Base-by-base conservation (phyloP, 2,797 vertebrate species). In the Paramormyrops hopkinsi region DNA sequence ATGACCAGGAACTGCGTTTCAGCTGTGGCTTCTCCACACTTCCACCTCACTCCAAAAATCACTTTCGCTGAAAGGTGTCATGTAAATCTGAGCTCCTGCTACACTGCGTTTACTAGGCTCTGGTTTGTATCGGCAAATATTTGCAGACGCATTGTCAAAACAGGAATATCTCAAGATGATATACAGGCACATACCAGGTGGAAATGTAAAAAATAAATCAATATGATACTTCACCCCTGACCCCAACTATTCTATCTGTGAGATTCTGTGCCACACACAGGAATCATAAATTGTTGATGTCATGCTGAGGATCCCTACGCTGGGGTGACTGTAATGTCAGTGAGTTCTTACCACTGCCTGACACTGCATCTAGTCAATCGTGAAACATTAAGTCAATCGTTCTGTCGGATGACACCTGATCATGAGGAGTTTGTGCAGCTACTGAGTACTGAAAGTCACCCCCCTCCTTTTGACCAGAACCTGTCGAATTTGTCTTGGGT, bases 71-170 rank as follows among this genome's bases (percentile, higher is more conserved):
- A 83, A 69, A 73, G 62, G 29, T 62, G 62, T 69, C 48, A 59
- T 46, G 89, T 87, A 89, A 89, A 89, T 89, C 62, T 29, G 22
- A 54, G 51, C 46, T 56, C 41, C 48, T 2, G 25, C 46, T n/a
- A 17, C 59, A 19, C 62, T 8, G 17, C 46, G 94, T 96, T 96
- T 96, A 90, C 91, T 89, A n/a, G 94, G 94, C 91, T 96, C 96
- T 96, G 96, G 94, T 95, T 96, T 94, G 91, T 93, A 94, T 96
- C 96, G 95, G 96, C 95, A 96, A 97, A 96, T 96, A 96, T 97
- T 96, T 96, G 95, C 95, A 94, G 95, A 96, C 95, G 94, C 92
- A 91, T 93, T 94, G 95, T 96, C 96, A 96, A 96, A 96, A 96
- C 96, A 96, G 95, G 93, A 94, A 94, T 93, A 94, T 91, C 92